phyloP scores from a whole-genome alignment of 2,888 invertebrate genomes.

The Phragmatobia fuliginosa region DNA sequence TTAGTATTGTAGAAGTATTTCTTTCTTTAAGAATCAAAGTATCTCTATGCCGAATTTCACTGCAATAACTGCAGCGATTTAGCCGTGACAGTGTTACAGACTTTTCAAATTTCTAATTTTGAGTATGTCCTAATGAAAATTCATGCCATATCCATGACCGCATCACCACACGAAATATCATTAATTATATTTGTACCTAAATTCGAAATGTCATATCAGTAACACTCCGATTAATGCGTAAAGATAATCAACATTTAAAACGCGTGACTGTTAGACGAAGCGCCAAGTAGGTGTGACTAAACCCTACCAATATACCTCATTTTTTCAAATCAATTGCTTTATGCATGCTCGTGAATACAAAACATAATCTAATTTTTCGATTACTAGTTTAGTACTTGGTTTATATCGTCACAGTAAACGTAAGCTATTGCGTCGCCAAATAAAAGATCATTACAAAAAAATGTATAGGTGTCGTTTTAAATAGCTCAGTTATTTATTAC shows the following conservation, averaged over 20 bases:
- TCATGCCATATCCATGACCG: no score
- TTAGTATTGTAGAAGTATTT: no score
- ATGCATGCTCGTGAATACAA: constrained; percentile 13
- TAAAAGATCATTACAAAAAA: not conserved
- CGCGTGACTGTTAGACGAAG: constrained; percentile 23
- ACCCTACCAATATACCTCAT: constrained; percentile 7
- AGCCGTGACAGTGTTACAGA: no score
- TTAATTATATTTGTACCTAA: not conserved
- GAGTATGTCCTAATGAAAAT: no score
- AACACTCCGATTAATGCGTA: not conserved
- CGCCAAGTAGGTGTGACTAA: constrained; percentile 23
- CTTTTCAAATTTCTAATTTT: no score
- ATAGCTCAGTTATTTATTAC: not conserved
- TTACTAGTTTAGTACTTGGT: not conserved
- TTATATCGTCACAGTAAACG: not conserved
- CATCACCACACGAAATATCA: no score
- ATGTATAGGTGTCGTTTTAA: not conserved
- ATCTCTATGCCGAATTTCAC: no score
- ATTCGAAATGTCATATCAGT: not conserved
- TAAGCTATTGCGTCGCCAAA: not conserved
- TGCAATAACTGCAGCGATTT: no score
- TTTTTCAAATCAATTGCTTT: constrained; percentile 22
- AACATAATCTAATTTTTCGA: constrained; percentile 9
- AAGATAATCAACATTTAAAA: constrained; percentile 17
- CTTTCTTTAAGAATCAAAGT: no score